A percentile compares a stretch with the other conserved stretches of the same genome.
Conservation (phyloP, 2,888 invertebrate species). For the Heliconius charithonia region DNA sequence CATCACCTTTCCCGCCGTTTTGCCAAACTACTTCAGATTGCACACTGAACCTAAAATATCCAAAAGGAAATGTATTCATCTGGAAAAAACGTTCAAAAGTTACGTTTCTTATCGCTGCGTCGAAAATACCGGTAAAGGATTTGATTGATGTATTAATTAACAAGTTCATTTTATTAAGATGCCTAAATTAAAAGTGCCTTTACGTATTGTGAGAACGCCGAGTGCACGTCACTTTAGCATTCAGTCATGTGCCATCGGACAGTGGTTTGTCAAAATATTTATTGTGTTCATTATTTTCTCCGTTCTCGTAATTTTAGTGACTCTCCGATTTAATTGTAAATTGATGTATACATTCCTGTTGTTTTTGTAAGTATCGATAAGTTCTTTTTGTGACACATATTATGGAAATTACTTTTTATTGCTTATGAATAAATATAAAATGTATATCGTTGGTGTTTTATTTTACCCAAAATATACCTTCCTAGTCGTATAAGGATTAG, state of each 20-base stretch:
- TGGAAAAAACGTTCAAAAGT: not conserved
- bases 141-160: conserved; percentile 35
- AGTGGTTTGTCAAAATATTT: conserved; percentile 58
- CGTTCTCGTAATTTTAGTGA: conserved; percentile 61
- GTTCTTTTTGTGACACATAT: conserved; percentile 74
- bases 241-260: conserved; percentile 43
- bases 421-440: conserved; percentile 82
- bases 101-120: conserved; percentile 13
- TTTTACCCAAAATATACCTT: conserved; percentile 26
- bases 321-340: conserved; percentile 64
- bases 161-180: conserved; percentile 42
- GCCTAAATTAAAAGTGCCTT: conserved; percentile 77
- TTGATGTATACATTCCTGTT: conserved; percentile 62
- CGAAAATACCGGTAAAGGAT: conserved; percentile 38
- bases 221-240: conserved; percentile 54
- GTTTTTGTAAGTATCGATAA: conserved; percentile 65
- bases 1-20: conserved; percentile 30
- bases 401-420: conserved; percentile 79
- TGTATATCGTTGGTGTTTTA: conserved; percentile 56
- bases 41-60: not conserved
- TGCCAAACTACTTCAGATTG: conserved; percentile 43
- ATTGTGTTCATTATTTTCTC: conserved; percentile 36
- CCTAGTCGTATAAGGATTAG: not conserved
- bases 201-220: conserved; percentile 62
- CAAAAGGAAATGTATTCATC: not conserved